Base-by-base conservation (phyloP, 2,797 vertebrate genomes). In the Lithobates sylvaticus region DNA sequence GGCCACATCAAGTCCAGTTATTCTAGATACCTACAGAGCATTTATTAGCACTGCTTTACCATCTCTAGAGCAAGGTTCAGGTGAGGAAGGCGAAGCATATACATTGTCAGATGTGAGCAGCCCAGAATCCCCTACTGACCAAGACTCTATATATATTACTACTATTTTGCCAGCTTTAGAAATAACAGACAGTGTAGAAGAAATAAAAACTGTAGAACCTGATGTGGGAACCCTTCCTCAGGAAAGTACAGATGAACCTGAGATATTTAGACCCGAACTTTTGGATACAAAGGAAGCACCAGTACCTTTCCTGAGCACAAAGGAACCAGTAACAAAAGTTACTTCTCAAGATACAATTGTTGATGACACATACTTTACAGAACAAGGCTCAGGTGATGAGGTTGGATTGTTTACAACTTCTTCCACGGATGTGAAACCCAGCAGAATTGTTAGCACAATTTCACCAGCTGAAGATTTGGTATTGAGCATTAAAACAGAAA, bases 331-430 rank as follows among this genome's bases (percentile, higher is more conserved):
- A 67, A 42, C 34, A 74, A 42, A 68, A 5, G 36, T 74, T 8
- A 21, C n/a, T 29, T 18, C 70, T 44, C 34, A 42, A 36, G 69
- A 61, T 5, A 36, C 9, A 72, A 8, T 13, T 21, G 50, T 47
- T 34, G 64, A 23, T 42, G 76, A 29, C 26, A 67, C 10, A 12
- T 3, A 15, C 18, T 39, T 36, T 9, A 29, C 50, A 58, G 79
- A 72, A 27, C 13, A 54, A 39, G 80, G 70, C 16, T 82, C 80
- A 82, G 80, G 80, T 64, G 70, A 42, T 21, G 13, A 64, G 15
- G 54, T 65, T 64, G n/a, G 23, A 4, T 36, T 64, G 18, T 42
- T 73, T 65, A 82, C 80, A 73, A 58, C 78, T 58, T 29, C 70
- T 44, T 73, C 54, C 27, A 73, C 39, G 9, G 39, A 18, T 29